phyloP scores from a whole-genome alignment of 2,113 vertebrate genomes.

The Mionectes macconnelli region DNA sequence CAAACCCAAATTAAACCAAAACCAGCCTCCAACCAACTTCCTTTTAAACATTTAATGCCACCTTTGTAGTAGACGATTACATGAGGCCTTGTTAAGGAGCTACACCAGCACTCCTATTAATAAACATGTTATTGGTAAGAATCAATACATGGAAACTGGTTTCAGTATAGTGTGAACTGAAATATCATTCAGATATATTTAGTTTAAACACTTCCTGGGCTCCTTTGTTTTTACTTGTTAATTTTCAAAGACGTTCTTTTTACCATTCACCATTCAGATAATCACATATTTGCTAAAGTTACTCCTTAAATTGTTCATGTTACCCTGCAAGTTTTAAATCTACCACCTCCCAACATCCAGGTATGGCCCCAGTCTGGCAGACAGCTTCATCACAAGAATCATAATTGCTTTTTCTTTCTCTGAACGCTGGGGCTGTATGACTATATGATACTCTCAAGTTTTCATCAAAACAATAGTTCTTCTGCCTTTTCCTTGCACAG shows the following conservation, averaged over 20 bases:
- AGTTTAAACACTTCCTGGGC: background rate
- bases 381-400: background rate
- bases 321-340: background rate
- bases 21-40: background rate
- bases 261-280: background rate
- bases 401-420: background rate
- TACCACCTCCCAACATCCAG: background rate
- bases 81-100: background rate
- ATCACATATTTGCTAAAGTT: background rate
- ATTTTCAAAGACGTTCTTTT: background rate
- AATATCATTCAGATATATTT: background rate
- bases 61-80: background rate
- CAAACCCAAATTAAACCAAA: background rate
- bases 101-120: background rate
- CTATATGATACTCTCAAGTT: background rate
- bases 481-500: background rate
- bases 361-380: background rate
- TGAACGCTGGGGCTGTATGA: background rate
- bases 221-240: background rate
- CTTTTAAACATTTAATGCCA: background rate
- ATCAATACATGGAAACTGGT: background rate
- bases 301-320: background rate
- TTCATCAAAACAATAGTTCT: background rate
- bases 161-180: background rate
- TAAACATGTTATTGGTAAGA: background rate